Percentiles rank a stretch among this genome's conserved stretches.
Conservation (phyloP, 2,888 invertebrate genomes). For the Griposia aprilina region DNA sequence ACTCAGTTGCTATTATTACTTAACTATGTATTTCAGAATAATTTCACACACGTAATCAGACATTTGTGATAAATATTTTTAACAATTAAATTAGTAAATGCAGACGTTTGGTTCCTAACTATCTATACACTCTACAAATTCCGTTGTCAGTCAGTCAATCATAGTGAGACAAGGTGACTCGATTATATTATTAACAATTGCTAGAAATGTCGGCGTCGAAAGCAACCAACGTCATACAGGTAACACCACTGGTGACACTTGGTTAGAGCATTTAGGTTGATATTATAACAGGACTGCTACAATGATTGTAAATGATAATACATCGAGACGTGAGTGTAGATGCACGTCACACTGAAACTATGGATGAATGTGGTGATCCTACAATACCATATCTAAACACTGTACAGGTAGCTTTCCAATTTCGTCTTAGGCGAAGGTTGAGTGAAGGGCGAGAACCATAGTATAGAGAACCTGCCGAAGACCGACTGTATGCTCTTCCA, state of each 20-base stretch:
- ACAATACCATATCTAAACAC: constrained; percentile 91
- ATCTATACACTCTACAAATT: constrained; percentile 65
- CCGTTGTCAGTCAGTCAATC: constrained; percentile 69
- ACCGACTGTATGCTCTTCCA: constrained; percentile 99
- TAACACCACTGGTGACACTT: constrained; percentile 71
- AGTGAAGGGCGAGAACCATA: constrained; percentile 99
- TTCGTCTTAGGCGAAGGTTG: constrained; percentile 95
- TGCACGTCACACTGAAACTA: constrained; percentile 51
- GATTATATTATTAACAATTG: constrained; percentile 45
- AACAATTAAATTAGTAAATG: constrained; percentile 78
- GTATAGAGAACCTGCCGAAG: constrained; percentile 98
- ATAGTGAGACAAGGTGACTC: constrained; percentile 48
- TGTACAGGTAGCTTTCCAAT: constrained; percentile 95
- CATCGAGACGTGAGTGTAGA: constrained; percentile 58
- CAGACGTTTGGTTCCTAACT: constrained; percentile 73
- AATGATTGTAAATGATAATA: constrained; percentile 58
- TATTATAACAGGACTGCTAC: constrained; percentile 45
- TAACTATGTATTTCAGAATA: constrained; percentile 49
- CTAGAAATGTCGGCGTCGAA: constrained; percentile 38
- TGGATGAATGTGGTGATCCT: constrained; percentile 37
- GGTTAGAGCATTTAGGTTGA: constrained; percentile 42
- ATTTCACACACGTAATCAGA: constrained; percentile 57
- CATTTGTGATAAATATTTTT: constrained; percentile 67
- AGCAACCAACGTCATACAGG: constrained; percentile 37
- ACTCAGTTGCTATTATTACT: constrained; percentile 47